Evolutionary conservation across 2,113 vertebrate species (phyloP), one percentile per base, ranked within the genome.

Genomic region (Taxidea taxus): DNA sequence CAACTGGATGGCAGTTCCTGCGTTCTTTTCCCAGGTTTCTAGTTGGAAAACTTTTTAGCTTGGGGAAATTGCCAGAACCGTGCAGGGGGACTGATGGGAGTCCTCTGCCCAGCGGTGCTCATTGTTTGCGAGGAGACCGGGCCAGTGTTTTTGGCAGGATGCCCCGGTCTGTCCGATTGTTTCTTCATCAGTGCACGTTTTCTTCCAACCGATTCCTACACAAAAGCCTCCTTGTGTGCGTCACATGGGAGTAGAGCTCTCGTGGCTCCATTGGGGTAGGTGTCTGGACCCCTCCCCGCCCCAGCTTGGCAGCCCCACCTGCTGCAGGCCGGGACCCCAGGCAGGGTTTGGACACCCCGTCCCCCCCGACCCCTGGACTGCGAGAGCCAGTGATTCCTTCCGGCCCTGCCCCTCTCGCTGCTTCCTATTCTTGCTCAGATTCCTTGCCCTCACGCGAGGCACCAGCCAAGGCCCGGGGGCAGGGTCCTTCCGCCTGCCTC

Each of bases 1-100:
- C 34, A 6, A 6, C 54, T 3, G 3, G 2, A 25, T 3, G 23
- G 39, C 37, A 6, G 58, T n/a, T 1, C 1, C 0, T 0, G 9
- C 2, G 21, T 13, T 14, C 44, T 47, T 29, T 11, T 0, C 82
- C 44, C 1, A 2, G 18, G 31, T 47, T 68, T 47, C 60, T 39
- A 14, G 25, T 31, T 60, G 8, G 49, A 84, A n/a, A 89, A 89
- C 21, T 7, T 8, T 51, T 60, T 25, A 10, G 34, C 74, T 64
- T 34, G 42, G 64, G 25, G 58, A 83, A 34, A 39, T 49, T 2
- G 6, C 4, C 7, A 29, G 39, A 12, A 56, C 58, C 8, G 21
- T 7, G 39, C 49, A 6, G 1, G 13, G 6, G 11, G 10, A 6
- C 54, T 37, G 34, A 23, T 37, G 10, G 3, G 20, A 15, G 39